Evolutionary conservation across 2,113 vertebrate species (phyloP).

Genomic region (Muscicapa adusta): DNA sequence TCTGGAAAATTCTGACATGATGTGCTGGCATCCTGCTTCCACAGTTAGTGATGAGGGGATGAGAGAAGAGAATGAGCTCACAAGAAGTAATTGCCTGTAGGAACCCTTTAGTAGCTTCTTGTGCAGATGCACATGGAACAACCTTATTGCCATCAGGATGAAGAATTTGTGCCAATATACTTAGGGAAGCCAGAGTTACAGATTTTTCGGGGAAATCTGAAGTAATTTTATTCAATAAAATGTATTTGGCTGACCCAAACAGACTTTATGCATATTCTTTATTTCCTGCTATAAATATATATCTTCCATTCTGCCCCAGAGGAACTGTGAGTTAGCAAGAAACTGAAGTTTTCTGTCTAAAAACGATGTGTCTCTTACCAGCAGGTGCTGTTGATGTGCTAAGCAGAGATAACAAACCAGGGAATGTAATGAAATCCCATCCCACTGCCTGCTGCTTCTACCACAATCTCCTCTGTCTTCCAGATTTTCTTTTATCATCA

Average conservation of each 20-base stretch:
- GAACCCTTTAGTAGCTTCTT: not conserved
- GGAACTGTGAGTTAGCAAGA: not conserved
- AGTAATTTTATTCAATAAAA: not conserved
- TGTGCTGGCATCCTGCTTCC: not conserved
- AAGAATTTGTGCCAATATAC: not conserved
- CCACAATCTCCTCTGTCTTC: not conserved
- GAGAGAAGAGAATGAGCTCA: not conserved
- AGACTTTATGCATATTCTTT: not conserved
- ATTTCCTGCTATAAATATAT: constrained; percentile 20
- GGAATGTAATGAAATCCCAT: not conserved
- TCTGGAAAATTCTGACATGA: constrained; percentile 24
- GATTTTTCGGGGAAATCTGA: constrained; percentile 19
- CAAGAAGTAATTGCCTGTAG: not conserved
- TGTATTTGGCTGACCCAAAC: not conserved
- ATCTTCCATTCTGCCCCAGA: not conserved
- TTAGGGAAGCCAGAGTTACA: not conserved
- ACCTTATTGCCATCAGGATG: not conserved
- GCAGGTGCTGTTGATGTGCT: constrained; percentile 1
- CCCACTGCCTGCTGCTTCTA: not conserved
- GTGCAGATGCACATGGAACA: not conserved
- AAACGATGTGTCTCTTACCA: not conserved
- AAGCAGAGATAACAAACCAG: not conserved
- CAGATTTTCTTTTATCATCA: not conserved
- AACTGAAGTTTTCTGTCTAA: not conserved
- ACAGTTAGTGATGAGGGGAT: not conserved